Percentiles rank a stretch among this genome's conserved stretches.
Conservation (phyloP, 1,140 invertebrate species). For the Steinernema khuongi region DNA sequence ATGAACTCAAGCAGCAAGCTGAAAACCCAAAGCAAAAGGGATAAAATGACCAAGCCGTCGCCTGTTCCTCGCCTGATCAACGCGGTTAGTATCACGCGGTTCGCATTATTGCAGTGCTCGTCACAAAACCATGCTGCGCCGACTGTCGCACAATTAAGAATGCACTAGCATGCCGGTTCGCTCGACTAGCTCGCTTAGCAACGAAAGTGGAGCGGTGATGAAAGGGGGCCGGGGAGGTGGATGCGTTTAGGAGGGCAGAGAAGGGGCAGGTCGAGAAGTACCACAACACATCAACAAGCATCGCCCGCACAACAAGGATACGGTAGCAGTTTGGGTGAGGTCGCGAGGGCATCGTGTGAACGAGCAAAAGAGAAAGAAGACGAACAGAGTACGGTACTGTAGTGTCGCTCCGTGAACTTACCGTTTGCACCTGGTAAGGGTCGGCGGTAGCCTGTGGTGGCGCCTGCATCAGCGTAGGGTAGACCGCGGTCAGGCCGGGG, state of each 20-base stretch:
- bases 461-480: slow-evolving; percentile 34
- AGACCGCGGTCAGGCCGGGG: slow-evolving; percentile 37
- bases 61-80: too few species aligned
- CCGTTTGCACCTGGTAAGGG: slow-evolving; percentile 44
- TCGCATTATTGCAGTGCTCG: too few species aligned
- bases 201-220: too few species aligned
- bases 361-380: slow-evolving; percentile 24
- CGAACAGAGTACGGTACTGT: slow-evolving; percentile 18
- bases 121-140: too few species aligned
- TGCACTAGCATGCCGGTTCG: too few species aligned
- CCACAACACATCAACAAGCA: slow-evolving; percentile 25
- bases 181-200: too few species aligned
- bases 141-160: too few species aligned
- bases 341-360: slow-evolving; percentile 19
- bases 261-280: slow-evolving; percentile 26
- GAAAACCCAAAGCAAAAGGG: too few species aligned
- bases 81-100: too few species aligned
- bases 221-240: slow-evolving; percentile 29
- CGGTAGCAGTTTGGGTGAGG: neutral
- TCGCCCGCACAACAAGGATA: slow-evolving; percentile 9
- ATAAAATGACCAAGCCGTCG: too few species aligned
- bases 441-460: slow-evolving; percentile 28
- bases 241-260: slow-evolving; percentile 28
- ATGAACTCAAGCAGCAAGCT: too few species aligned
- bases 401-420: slow-evolving; percentile 36